phyloP scores from a whole-genome alignment of 2,888 invertebrate species.

The Oscheius sp. region DNA sequence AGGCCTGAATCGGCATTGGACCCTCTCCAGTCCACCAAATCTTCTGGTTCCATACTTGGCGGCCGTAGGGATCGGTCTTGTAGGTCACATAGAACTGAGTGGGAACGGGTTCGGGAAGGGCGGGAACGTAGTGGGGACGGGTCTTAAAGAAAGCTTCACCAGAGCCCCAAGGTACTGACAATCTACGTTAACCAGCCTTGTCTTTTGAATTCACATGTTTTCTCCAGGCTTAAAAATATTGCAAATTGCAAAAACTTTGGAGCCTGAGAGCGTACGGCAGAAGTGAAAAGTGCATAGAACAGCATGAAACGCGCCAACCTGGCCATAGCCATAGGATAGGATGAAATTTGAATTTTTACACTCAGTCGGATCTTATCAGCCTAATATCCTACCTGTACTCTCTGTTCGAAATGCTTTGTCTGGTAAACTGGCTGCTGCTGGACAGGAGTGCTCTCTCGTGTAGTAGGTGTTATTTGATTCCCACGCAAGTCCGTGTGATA shows the following conservation, averaged over 20 bases:
- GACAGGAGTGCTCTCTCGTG: background rate
- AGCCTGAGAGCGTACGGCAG: too few relatives aligned
- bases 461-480: slow-evolving; percentile 6
- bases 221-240: too few relatives aligned
- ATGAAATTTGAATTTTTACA: too few relatives aligned
- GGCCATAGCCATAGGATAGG: too few relatives aligned
- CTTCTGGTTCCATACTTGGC: slow-evolving; percentile 26
- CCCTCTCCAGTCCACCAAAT: slow-evolving; percentile 33
- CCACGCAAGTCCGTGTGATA: slow-evolving; percentile 28
- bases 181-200: too few relatives aligned
- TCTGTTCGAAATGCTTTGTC: background rate
- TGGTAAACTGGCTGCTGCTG: background rate
- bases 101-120: background rate
- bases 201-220: too few relatives aligned
- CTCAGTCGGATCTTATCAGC: too few relatives aligned
- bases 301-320: too few relatives aligned
- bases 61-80: slow-evolving; percentile 23
- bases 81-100: slow-evolving; percentile 33
- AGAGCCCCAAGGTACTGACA: too few relatives aligned
- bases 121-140: background rate
- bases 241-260: too few relatives aligned
- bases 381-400: slow-evolving; percentile 6
- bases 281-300: too few relatives aligned
- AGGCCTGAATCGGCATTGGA: slow-evolving; percentile 24
- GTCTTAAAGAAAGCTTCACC: too few relatives aligned